Percentiles rank a stretch among this genome's conserved stretches.
Evolutionary conservation across 2,113 vertebrate genomes (phyloP).

Genomic region (Pristiophorus japonicus): DNA sequence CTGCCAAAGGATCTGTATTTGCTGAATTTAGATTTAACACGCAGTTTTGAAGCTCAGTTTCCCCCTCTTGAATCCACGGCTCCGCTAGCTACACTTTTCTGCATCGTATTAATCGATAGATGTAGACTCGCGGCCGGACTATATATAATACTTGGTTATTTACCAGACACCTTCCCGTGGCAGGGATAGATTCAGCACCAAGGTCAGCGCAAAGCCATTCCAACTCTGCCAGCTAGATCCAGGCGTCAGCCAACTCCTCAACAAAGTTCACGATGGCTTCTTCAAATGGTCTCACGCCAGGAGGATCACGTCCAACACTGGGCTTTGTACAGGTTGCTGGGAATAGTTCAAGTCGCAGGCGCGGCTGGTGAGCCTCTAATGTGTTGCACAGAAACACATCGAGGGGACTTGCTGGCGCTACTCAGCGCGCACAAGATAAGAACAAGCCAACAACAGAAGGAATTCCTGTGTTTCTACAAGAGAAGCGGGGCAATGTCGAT

Average conservation of each 20-base stretch:
- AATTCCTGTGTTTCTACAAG: no score
- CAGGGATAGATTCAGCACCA: constrained; percentile 24
- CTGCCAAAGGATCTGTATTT: no score
- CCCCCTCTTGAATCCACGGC: not conserved
- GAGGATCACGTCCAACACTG: not conserved
- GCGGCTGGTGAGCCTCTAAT: not conserved
- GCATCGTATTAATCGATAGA: not conserved
- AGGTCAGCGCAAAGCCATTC: not conserved
- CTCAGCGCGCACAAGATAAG: not conserved
- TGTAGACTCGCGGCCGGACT: not conserved
- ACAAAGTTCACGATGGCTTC: not conserved
- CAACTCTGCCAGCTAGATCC: not conserved
- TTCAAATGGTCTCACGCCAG: not conserved
- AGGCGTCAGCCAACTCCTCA: not conserved
- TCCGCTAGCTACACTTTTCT: not conserved
- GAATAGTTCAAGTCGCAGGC: not conserved
- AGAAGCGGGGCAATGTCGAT: not conserved
- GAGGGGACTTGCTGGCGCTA: not conserved
- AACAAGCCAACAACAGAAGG: not conserved
- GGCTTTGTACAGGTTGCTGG: not conserved
- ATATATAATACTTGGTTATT: not conserved
- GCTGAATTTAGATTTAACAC: not conserved
- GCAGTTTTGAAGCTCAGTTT: not conserved
- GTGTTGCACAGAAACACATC: not conserved
- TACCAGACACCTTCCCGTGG: not conserved